phyloP scores from a whole-genome alignment of 2,888 invertebrate genomes.

The Andrena hattorfiana region DNA sequence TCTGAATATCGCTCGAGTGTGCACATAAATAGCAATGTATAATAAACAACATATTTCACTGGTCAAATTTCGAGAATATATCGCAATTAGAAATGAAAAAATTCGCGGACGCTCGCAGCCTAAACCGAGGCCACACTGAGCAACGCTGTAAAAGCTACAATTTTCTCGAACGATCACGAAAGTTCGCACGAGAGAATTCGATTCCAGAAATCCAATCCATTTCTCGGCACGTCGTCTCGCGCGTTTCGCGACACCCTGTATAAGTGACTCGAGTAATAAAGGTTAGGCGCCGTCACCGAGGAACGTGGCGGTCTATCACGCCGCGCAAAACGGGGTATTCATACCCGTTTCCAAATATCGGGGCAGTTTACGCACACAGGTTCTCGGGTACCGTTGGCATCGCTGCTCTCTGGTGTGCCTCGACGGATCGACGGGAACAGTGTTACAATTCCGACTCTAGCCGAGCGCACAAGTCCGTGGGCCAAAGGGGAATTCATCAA shows the following conservation, averaged over 20 bases:
- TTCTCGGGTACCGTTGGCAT: slow-evolving; percentile 49
- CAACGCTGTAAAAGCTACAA: not conserved
- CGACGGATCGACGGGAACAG: slow-evolving; percentile 38
- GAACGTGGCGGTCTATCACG: slow-evolving; percentile 68
- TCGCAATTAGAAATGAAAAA: not conserved
- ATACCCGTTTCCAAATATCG: slow-evolving; percentile 43
- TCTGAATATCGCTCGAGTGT: no score
- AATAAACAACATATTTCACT: no score
- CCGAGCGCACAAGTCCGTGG: slow-evolving; percentile 59
- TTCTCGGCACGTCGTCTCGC: not conserved
- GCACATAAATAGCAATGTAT: no score
- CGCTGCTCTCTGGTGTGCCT: slow-evolving; percentile 37
- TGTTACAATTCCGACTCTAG: slow-evolving; percentile 62
- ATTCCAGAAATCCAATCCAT: slow-evolving; percentile 2
- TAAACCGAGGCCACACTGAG: no score
- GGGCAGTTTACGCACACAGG: slow-evolving; percentile 41
- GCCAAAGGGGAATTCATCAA: slow-evolving; percentile 65
- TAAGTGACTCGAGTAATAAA: slow-evolving; percentile 60
- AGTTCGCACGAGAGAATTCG: not conserved
- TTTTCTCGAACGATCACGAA: not conserved
- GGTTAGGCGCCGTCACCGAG: slow-evolving; percentile 66
- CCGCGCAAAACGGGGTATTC: slow-evolving; percentile 46
- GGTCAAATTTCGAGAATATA: not conserved
- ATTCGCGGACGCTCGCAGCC: no score
- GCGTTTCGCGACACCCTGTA: slow-evolving; percentile 28